A percentile compares a stretch with the other conserved stretches of the same genome.
These are phyloP conservation scores for Crax fasciolata DNA, from an alignment of 2,797 vertebrate genomes.

Conservation along the genomic window DNA sequence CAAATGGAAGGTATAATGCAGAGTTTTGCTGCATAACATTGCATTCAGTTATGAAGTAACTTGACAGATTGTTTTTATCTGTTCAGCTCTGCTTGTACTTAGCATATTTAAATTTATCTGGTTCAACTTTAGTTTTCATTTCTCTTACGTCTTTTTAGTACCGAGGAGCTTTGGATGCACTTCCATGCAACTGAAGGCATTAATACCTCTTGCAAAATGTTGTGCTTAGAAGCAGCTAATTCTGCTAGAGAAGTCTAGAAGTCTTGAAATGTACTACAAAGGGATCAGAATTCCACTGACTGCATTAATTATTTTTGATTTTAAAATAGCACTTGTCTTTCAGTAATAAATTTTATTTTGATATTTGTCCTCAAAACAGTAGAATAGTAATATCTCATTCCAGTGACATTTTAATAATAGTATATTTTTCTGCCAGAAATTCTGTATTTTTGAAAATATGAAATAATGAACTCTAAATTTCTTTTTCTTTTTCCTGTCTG, in stretches of 20 bases:
- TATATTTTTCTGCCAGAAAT: background rate
- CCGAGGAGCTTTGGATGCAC: background rate
- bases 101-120: background rate
- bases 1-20: background rate
- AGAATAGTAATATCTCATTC: background rate
- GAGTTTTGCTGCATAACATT: background rate
- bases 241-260: background rate
- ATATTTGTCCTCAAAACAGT: background rate
- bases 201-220: background rate
- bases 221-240: background rate
- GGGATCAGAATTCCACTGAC: background rate
- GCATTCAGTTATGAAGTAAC: background rate
- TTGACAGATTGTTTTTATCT: background rate
- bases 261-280: background rate
- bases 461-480: background rate
- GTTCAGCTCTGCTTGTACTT: background rate
- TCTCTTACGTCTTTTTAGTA: background rate
- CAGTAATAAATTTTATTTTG: background rate
- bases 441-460: background rate
- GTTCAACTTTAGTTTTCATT: background rate
- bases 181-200: background rate
- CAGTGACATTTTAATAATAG: background rate
- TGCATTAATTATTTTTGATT: background rate
- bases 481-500: background rate
- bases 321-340: background rate